phyloP scores from a whole-genome alignment of 2,113 vertebrate species.

The Thunnus thynnus region DNA sequence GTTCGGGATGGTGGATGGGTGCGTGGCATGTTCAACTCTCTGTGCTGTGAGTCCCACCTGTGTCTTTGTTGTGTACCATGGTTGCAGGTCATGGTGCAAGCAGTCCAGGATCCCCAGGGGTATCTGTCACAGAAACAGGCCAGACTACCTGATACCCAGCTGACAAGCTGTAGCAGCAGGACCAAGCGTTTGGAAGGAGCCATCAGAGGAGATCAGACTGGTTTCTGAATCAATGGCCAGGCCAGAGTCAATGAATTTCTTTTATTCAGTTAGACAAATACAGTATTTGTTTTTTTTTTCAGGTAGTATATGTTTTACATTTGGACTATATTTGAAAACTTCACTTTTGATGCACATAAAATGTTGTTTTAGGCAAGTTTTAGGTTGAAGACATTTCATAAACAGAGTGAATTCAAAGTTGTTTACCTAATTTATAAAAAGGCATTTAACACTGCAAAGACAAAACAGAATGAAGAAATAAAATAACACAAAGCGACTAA shows the following conservation, averaged over 20 bases:
- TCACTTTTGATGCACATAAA: neutral
- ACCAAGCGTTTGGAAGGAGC: conserved; percentile 22
- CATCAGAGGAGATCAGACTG: conserved; percentile 61
- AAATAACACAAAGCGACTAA: neutral
- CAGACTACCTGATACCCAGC: conserved; percentile 60
- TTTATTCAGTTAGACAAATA: neutral
- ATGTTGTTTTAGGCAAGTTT: neutral
- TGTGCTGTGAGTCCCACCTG: conserved; percentile 77
- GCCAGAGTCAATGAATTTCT: neutral
- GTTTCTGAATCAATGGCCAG: conserved; percentile 7
- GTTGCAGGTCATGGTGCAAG: conserved; percentile 90
- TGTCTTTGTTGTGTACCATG: conserved; percentile 87
- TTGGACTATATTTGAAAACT: neutral
- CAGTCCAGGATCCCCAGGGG: conserved; percentile 88
- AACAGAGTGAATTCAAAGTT: neutral
- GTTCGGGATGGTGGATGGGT: no score
- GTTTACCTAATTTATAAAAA: neutral
- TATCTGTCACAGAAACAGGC: conserved; percentile 92
- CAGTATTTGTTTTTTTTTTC: neutral
- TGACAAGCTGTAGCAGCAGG: conserved; percentile 74
- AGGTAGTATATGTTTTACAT: neutral
- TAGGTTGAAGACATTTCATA: neutral
- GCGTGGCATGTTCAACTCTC: no score
- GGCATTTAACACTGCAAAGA: neutral
- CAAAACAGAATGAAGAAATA: neutral